phyloP scores from a whole-genome alignment of 1,140 invertebrate genomes.

The Orussus abietinus region DNA sequence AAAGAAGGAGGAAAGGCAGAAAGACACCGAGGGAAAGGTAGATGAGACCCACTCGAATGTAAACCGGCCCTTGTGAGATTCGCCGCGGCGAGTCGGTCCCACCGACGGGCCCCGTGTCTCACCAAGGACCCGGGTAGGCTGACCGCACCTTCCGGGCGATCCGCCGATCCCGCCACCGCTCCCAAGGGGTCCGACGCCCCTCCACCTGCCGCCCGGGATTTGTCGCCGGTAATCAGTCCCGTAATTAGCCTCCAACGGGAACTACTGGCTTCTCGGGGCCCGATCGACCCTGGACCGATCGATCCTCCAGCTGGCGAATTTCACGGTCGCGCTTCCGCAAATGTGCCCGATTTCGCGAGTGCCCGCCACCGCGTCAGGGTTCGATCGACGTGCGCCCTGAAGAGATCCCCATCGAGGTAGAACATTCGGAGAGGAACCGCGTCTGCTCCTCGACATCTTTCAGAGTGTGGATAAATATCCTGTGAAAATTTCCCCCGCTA shows the following conservation, averaged over 20 bases:
- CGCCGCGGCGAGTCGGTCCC: constrained; percentile 44
- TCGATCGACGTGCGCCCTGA: too few relatives aligned
- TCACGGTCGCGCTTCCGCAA: not conserved
- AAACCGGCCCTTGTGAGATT: constrained; percentile 56
- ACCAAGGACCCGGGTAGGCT: too few relatives aligned
- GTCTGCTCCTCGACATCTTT: too few relatives aligned
- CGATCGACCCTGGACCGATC: too few relatives aligned
- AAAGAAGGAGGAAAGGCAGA: constrained; percentile 34
- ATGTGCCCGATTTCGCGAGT: too few relatives aligned
- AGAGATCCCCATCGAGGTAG: too few relatives aligned
- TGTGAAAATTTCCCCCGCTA: too few relatives aligned
- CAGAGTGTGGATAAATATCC: too few relatives aligned
- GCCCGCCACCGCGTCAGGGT: too few relatives aligned
- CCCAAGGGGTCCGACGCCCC: constrained; percentile 21
- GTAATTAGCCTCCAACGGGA: too few relatives aligned
- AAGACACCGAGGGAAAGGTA: constrained; percentile 25
- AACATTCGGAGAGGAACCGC: too few relatives aligned
- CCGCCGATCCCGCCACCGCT: constrained; percentile 28
- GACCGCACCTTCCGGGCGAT: constrained; percentile 52
- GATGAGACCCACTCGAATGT: constrained; percentile 46
- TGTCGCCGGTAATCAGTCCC: constrained; percentile 39
- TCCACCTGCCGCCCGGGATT: constrained; percentile 20
- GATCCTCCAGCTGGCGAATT: not conserved
- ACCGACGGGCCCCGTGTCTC: constrained; percentile 39
- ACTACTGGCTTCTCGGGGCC: constrained; percentile 24